Percentiles rank a stretch among this genome's conserved stretches.
Conservation (phyloP, 2,797 vertebrate genomes). For the Furcifer pardalis region DNA sequence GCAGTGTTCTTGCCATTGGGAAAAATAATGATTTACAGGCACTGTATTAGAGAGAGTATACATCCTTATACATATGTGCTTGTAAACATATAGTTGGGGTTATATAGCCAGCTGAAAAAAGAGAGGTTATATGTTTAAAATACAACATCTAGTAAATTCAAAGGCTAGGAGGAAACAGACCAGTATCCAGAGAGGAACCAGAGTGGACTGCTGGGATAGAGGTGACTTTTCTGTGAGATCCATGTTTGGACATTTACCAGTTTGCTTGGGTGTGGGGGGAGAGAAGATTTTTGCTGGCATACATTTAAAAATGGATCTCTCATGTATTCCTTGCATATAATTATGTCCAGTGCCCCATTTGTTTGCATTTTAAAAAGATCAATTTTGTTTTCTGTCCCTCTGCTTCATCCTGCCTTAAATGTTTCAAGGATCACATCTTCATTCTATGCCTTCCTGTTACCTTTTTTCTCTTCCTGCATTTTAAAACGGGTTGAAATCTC, state of each 20-base stretch:
- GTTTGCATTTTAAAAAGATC: conserved; percentile 7
- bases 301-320: conserved; percentile 9
- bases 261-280: not conserved
- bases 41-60: not conserved
- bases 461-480: conserved; percentile 31
- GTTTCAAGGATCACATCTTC: conserved; percentile 26
- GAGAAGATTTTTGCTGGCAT: not conserved
- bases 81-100: not conserved
- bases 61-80: not conserved
- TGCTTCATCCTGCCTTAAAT: not conserved
- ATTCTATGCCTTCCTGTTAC: conserved; percentile 7
- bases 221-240: not conserved
- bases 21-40: conserved; percentile 15
- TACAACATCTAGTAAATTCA: not conserved
- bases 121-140: not conserved
- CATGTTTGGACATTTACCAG: not conserved
- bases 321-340: conserved; percentile 11
- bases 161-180: not conserved
- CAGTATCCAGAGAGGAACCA: not conserved
- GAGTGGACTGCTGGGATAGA: not conserved
- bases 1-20: conserved; percentile 23
- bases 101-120: not conserved
- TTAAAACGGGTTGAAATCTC: conserved; percentile 21
- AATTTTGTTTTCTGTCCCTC: not conserved
- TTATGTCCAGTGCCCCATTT: not conserved